These are phyloP conservation scores for Drosophila limbata DNA, from an alignment of 2,888 invertebrate genomes.

Conservation along the genomic window DNA sequence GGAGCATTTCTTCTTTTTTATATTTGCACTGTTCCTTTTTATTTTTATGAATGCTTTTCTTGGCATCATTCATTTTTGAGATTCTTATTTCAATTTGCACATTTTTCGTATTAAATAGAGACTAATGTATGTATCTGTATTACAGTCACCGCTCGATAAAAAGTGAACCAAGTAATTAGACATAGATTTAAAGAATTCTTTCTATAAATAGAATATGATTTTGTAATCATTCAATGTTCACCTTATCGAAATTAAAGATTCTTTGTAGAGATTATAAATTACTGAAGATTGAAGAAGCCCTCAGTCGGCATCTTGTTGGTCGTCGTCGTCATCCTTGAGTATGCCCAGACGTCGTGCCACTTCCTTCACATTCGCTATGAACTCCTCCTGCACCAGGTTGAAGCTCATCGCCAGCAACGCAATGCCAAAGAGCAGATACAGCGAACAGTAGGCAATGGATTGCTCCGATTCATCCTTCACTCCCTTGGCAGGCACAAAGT, in stretches of 20 bases:
- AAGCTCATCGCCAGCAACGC: conserved; percentile 98
- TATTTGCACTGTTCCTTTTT: conserved; percentile 31
- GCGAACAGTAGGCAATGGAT: conserved; percentile 93
- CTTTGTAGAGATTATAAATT: background rate
- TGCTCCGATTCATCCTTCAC: conserved; percentile 84
- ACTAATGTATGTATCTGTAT: conserved; percentile 31
- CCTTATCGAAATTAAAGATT: background rate
- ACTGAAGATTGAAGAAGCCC: background rate
- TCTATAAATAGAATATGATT: conserved; percentile 3
- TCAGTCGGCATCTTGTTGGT: conserved; percentile 84
- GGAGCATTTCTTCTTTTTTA: conserved; percentile 21
- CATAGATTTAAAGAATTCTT: background rate
- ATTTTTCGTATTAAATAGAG: conserved; percentile 51
- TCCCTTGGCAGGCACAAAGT: conserved; percentile 93
- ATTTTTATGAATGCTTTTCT: conserved; percentile 17
- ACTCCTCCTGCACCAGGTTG: conserved; percentile 97
- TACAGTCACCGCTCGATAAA: conserved; percentile 25
- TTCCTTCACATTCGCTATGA: conserved; percentile 94
- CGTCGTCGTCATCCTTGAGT: conserved; percentile 90
- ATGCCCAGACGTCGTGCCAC: conserved; percentile 95
- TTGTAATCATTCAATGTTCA: background rate
- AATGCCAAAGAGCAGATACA: conserved; percentile 97
- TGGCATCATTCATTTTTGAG: conserved; percentile 24
- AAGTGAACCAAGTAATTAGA: background rate
- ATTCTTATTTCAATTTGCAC: conserved; percentile 48